Percentiles rank a stretch among this genome's conserved stretches.
phyloP scores from a whole-genome alignment of 2,797 vertebrate species.

The Novumbra hubbsi region DNA sequence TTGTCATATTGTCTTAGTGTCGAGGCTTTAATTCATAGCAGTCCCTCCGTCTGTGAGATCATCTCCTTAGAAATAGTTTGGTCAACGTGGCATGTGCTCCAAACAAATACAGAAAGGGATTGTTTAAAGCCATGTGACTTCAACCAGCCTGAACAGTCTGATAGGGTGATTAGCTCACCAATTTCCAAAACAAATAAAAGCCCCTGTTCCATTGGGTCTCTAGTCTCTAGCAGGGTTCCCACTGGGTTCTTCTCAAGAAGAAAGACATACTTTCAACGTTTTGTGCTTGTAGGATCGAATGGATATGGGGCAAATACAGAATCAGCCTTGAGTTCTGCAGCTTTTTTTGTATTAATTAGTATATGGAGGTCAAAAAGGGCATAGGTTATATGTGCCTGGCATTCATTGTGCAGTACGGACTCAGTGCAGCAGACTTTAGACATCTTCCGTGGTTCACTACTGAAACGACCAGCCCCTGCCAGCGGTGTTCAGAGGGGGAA shows the following conservation, averaged over 20 bases:
- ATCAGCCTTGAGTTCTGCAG: not conserved
- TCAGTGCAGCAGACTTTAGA: not conserved
- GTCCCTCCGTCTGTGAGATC: constrained; percentile 15
- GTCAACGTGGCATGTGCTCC: not conserved
- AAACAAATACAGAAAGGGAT: constrained; percentile 13
- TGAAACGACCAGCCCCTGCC: not conserved
- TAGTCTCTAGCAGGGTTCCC: not conserved
- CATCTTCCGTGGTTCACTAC: not conserved
- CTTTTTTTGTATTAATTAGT: too few relatives aligned
- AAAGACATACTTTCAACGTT: too few relatives aligned
- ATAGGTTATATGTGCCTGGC: not conserved
- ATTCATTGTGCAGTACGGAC: not conserved
- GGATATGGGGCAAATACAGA: not conserved
- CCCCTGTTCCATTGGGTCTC: too few relatives aligned
- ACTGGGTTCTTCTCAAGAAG: too few relatives aligned
- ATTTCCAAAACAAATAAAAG: not conserved
- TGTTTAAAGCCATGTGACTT: constrained; percentile 12
- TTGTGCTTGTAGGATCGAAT: not conserved
- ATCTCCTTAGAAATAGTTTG: constrained; percentile 24
- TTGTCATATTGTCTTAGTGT: constrained; percentile 6
- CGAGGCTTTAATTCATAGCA: constrained; percentile 13
- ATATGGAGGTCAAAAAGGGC: too few relatives aligned
- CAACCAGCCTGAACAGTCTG: not conserved
- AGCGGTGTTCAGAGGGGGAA: not conserved
- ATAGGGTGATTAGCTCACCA: constrained; percentile 10